Percentiles rank a stretch among this genome's conserved stretches.
Conservation (phyloP, 64 coral and sea anemone genomes). For the Montipora foliosa region DNA sequence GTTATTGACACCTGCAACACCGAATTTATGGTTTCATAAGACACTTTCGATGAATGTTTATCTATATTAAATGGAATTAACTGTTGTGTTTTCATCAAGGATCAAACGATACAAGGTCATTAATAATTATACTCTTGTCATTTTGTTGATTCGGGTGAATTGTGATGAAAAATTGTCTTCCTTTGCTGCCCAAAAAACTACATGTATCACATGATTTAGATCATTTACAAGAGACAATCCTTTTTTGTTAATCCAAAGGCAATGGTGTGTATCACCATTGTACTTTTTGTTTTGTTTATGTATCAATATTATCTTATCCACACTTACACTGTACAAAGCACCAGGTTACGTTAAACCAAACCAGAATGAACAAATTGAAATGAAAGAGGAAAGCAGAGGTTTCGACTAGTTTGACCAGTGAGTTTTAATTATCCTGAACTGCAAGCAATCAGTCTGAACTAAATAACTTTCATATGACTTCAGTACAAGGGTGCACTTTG, state of each 20-base stretch:
- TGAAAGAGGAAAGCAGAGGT: not conserved
- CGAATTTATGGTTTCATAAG: not conserved
- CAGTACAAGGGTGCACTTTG: not conserved
- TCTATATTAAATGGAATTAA: not conserved
- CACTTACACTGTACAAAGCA: constrained; percentile 2
- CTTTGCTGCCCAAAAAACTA: not conserved
- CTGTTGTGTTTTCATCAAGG: not conserved
- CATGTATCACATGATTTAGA: constrained; percentile 17
- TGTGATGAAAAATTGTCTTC: not conserved
- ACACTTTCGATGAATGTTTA: not conserved
- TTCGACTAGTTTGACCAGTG: not conserved
- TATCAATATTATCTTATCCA: not conserved
- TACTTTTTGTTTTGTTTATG: not conserved
- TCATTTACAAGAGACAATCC: constrained; percentile 12
- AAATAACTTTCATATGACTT: not conserved
- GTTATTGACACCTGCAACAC: not conserved
- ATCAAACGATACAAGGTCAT: not conserved
- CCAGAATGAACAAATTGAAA: constrained; percentile 7
- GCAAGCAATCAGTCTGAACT: not conserved
- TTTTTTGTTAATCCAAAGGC: constrained; percentile 36
- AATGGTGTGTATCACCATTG: not conserved
- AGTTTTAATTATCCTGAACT: not conserved
- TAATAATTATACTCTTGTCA: not conserved
- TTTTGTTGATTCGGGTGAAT: not conserved
- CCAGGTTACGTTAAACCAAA: not conserved